Evolutionary conservation across 2,888 invertebrate species (phyloP).

Genomic region (Meiosimyza platycephala): DNA sequence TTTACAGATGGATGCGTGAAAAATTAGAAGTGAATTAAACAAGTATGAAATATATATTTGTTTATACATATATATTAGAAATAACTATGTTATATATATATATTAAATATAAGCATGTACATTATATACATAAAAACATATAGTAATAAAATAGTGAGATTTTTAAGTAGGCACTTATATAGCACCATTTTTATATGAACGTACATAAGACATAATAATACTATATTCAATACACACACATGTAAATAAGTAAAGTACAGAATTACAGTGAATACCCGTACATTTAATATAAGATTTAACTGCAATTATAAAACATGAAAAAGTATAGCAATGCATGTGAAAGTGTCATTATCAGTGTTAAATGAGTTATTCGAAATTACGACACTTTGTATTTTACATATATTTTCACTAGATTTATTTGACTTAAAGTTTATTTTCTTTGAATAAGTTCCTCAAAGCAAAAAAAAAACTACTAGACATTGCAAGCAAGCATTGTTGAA

Average conservation of each 20-base stretch:
- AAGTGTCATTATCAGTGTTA: too few relatives aligned
- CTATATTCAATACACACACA: conserved; percentile 11
- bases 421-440: too few relatives aligned
- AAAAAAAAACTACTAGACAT: too few relatives aligned
- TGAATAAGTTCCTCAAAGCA: too few relatives aligned
- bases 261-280: too few relatives aligned
- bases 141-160: conserved; percentile 29
- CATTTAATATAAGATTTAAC: too few relatives aligned
- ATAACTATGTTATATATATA: conserved; percentile 27
- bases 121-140: conserved; percentile 21
- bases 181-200: conserved; percentile 36
- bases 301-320: too few relatives aligned
- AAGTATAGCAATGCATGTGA: too few relatives aligned
- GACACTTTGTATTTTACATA: too few relatives aligned
- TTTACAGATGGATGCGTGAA: conserved; percentile 11
- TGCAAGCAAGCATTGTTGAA: too few relatives aligned
- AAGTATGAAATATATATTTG: conserved; percentile 18
- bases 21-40: background rate
- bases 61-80: conserved; percentile 7
- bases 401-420: too few relatives aligned
- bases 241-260: background rate
- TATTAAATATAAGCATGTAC: conserved; percentile 27
- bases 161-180: conserved; percentile 35
- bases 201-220: conserved; percentile 10
- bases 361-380: too few relatives aligned